A percentile compares a stretch with the other conserved stretches of the same genome.
These are phyloP conservation scores for Valencia hispanica DNA, from an alignment of 2,797 vertebrate genomes.

Conservation along the genomic window DNA sequence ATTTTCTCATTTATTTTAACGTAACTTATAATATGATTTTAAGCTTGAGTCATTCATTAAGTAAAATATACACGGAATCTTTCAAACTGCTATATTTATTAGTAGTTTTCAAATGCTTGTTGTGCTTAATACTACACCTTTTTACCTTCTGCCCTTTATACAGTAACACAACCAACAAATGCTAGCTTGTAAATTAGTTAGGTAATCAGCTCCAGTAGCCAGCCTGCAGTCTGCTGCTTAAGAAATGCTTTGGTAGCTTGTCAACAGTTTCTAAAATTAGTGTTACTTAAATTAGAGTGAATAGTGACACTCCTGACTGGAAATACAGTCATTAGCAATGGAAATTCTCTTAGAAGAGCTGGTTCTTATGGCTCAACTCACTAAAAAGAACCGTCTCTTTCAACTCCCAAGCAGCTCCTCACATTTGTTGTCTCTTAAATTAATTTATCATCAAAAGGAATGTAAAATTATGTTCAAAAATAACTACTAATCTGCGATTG, in stretches of 20 bases:
- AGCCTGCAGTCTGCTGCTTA: not conserved
- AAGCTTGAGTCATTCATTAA: not conserved
- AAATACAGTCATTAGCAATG: too few relatives aligned
- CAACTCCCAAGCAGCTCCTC: too few relatives aligned
- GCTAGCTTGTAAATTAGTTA: not conserved
- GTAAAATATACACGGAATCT: not conserved
- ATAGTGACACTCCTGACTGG: not conserved
- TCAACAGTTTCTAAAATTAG: not conserved
- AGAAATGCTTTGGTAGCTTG: not conserved
- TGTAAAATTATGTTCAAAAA: too few relatives aligned
- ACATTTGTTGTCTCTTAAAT: too few relatives aligned
- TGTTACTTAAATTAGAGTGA: not conserved
- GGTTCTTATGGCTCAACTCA: too few relatives aligned
- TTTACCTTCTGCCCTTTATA: not conserved
- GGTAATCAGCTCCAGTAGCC: not conserved
- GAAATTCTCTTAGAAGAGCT: too few relatives aligned
- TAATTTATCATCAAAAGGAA: too few relatives aligned
- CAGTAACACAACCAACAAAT: not conserved
- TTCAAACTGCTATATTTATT: not conserved
- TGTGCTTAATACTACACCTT: not conserved
- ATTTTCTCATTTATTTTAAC: not conserved
- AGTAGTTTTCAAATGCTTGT: not conserved
- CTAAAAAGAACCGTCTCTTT: too few relatives aligned
- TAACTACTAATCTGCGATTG: too few relatives aligned
- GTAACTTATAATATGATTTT: not conserved